phyloP scores from a whole-genome alignment of 2,113 vertebrate species.

The Azemiops feae region DNA sequence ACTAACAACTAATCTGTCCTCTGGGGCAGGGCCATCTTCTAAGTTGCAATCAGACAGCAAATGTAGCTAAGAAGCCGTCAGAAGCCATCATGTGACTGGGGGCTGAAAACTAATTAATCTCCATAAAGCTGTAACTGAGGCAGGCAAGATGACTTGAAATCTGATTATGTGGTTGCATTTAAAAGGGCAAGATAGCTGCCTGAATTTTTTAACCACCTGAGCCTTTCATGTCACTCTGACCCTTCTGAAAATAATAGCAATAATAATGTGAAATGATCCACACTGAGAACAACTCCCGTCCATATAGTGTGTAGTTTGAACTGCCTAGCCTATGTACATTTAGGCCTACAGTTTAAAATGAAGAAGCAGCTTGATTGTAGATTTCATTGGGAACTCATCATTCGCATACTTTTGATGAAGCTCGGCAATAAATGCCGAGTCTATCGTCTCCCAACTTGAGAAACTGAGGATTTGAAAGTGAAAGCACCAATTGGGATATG shows the following conservation, averaged over 20 bases:
- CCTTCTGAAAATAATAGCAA: conserved; percentile 67
- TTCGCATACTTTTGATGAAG: conserved; percentile 50
- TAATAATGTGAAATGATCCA: conserved; percentile 63
- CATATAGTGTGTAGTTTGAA: conserved; percentile 38
- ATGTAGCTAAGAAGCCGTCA: conserved; percentile 79
- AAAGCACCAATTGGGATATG: background rate
- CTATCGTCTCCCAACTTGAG: background rate
- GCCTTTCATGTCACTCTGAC: conserved; percentile 81
- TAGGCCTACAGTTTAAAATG: conserved; percentile 52
- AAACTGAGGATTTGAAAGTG: background rate
- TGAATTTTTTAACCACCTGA: conserved; percentile 96
- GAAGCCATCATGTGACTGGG: conserved; percentile 75
- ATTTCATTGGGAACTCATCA: conserved; percentile 31
- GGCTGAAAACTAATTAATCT: conserved; percentile 96
- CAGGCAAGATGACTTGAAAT: conserved; percentile 92
- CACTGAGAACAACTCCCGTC: conserved; percentile 58
- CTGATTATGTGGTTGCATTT: conserved; percentile 83
- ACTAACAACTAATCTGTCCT: conserved; percentile 79
- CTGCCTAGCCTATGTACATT: conserved; percentile 33
- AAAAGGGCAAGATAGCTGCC: conserved; percentile 73
- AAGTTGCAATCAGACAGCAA: conserved; percentile 79
- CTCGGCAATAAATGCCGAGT: conserved; percentile 46
- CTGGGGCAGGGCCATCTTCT: conserved; percentile 67
- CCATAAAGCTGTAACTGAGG: conserved; percentile 90
- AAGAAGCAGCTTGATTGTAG: conserved; percentile 31